Percentiles rank a stretch among this genome's conserved stretches.
Evolutionary conservation across 2,888 invertebrate species (phyloP).

Genomic region (Pocota personata): DNA sequence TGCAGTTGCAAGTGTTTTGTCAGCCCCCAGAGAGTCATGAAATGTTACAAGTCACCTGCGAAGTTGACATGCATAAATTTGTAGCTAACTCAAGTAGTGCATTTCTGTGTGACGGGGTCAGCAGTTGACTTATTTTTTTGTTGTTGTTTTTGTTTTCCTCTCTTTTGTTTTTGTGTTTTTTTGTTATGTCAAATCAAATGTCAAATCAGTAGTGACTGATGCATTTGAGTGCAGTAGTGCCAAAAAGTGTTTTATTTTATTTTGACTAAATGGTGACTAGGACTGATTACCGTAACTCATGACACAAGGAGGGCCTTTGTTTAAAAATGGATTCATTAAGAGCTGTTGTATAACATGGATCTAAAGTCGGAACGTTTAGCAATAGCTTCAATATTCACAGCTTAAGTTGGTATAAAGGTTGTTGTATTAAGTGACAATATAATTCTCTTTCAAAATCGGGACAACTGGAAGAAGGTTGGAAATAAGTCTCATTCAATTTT

Average conservation of each 20-base stretch:
- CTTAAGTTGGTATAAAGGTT: too few species aligned
- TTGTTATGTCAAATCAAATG: neutral
- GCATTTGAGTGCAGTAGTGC: neutral
- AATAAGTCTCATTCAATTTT: too few species aligned
- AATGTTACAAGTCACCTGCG: conserved; percentile 72
- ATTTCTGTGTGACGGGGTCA: conserved; percentile 65
- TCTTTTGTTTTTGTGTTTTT: neutral
- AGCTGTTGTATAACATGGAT: too few species aligned
- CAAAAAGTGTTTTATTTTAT: neutral
- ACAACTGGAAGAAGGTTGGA: too few species aligned
- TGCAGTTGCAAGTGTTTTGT: conserved; percentile 73
- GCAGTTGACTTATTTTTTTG: conserved; percentile 11
- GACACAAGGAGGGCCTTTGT: too few species aligned
- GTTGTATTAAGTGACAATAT: too few species aligned
- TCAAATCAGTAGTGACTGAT: neutral
- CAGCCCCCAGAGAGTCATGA: conserved; percentile 59
- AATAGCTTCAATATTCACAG: too few species aligned
- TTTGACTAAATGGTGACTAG: too few species aligned
- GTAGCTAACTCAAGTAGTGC: conserved; percentile 52
- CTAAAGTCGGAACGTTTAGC: too few species aligned
- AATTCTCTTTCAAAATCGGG: too few species aligned
- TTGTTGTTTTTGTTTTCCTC: neutral
- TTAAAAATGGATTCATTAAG: too few species aligned
- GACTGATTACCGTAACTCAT: too few species aligned
- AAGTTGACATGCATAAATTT: conserved; percentile 71